phyloP scores from a whole-genome alignment of 2,113 vertebrate genomes.

The Oxyura jamaicensis region DNA sequence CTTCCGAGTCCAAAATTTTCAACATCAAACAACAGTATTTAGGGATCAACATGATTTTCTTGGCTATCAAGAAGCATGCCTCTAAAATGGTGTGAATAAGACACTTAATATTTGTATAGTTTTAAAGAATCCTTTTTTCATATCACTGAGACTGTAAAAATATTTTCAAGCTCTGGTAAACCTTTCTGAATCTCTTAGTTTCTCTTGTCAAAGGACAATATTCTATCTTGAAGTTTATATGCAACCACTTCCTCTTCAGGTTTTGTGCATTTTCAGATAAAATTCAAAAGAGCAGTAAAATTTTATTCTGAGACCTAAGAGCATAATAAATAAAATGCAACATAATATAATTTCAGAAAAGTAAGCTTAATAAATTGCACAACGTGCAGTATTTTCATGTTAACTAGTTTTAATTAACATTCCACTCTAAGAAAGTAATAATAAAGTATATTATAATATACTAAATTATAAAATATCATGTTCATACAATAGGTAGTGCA shows the following conservation, averaged over 20 bases:
- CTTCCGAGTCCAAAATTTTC: constrained; percentile 30
- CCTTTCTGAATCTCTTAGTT: background rate
- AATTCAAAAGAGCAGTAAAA: background rate
- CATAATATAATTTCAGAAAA: background rate
- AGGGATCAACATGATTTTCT: background rate
- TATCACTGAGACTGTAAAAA: background rate
- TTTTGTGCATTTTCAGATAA: constrained; percentile 3
- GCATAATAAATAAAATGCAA: background rate
- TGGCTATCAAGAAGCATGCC: background rate
- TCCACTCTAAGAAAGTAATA: background rate
- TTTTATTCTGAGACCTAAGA: background rate
- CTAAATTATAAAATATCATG: background rate
- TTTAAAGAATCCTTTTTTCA: background rate
- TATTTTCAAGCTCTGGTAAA: background rate
- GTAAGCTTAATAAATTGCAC: background rate
- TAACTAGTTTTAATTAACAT: background rate
- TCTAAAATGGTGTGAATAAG: background rate
- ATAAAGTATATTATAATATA: background rate
- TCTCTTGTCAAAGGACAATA: background rate
- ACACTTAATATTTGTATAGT: background rate
- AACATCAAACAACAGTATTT: background rate
- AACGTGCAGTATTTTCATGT: background rate
- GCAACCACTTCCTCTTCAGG: background rate
- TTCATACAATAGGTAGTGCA: background rate
- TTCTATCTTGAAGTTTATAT: background rate